These are phyloP conservation scores for Picus viridis DNA, from an alignment of 2,797 vertebrate genomes.

Conservation along the genomic window DNA sequence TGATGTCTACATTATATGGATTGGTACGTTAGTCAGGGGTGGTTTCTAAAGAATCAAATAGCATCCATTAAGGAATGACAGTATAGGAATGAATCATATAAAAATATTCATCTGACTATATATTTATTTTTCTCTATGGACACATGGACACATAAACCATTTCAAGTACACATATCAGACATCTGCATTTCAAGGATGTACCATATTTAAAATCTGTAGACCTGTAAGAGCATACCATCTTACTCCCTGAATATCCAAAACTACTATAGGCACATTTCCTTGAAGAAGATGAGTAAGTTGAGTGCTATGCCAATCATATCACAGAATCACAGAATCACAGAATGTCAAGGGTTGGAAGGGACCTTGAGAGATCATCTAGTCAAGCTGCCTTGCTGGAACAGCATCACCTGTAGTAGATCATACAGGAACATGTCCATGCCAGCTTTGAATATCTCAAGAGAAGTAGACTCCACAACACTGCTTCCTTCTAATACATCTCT, in stretches of 20 bases:
- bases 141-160: neutral
- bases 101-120: constrained; percentile 17
- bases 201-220: neutral
- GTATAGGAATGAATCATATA: neutral
- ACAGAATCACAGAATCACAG: no score
- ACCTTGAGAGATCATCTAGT: no score
- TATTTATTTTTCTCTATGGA: neutral
- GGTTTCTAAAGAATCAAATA: constrained; percentile 52
- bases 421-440: no score
- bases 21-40: constrained; percentile 41
- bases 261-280: accelerated
- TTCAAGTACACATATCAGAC: neutral
- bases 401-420: no score
- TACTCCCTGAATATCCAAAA: neutral
- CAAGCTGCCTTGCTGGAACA: no score
- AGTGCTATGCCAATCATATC: neutral
- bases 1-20: constrained; percentile 62
- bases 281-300: neutral
- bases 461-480: no score
- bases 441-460: no score
- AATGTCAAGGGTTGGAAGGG: no score
- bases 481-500: neutral
- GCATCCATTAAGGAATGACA: constrained; percentile 26
- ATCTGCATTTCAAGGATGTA: neutral
- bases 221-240: accelerated